phyloP scores from a whole-genome alignment of 2,797 vertebrate species.

The Tadarida brasiliensis region DNA sequence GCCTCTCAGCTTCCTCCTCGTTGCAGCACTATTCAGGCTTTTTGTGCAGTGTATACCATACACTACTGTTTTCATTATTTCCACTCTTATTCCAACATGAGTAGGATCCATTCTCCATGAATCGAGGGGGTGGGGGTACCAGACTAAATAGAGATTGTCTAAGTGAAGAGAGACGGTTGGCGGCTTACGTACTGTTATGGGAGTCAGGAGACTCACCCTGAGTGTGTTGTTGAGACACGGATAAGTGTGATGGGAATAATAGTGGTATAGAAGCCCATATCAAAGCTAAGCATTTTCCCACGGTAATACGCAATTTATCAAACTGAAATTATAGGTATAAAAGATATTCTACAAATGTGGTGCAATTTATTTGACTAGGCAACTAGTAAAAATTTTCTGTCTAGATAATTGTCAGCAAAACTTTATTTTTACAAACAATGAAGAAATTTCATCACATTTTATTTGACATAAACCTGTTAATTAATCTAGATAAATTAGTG shows the following conservation, averaged over 20 bases:
- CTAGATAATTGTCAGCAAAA: background rate
- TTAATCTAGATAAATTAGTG: background rate
- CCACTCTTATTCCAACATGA: background rate
- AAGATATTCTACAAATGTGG: background rate
- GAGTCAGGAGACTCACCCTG: no score
- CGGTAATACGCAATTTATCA: background rate
- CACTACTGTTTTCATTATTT: background rate
- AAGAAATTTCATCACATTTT: background rate
- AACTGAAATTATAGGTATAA: background rate
- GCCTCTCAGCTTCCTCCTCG: background rate
- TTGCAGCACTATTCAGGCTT: fast-evolving
- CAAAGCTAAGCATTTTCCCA: background rate
- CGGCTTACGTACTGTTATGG: fast-evolving
- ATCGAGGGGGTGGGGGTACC: background rate
- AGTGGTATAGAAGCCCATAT: background rate
- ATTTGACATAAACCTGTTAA: background rate
- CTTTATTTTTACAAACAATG: background rate
- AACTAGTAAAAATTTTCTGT: background rate
- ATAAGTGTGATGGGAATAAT: background rate
- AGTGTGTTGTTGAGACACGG: background rate
- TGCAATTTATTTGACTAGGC: background rate
- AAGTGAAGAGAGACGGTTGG: background rate
- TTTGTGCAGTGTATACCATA: background rate
- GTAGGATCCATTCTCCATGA: background rate
- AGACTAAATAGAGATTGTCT: background rate